Percentiles rank a stretch among this genome's conserved stretches.
phyloP scores from a whole-genome alignment of 2,888 invertebrate species.

The Phytoseiulus persimilis region DNA sequence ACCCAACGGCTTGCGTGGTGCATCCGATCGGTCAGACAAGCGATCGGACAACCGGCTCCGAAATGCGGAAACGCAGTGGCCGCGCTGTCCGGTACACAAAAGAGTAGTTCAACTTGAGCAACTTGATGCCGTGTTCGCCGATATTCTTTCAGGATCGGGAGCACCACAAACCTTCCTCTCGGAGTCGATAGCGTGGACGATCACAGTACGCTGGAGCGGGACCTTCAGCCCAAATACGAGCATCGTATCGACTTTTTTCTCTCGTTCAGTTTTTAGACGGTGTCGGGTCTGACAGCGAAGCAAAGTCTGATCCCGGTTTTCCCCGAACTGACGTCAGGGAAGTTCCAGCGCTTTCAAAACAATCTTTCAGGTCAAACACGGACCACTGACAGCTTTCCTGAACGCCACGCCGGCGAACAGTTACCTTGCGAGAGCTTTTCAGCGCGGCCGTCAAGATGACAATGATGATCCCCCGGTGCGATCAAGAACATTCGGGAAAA shows the following conservation, averaged over 20 bases:
- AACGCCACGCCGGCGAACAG: background rate
- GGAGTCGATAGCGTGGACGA: too few relatives aligned
- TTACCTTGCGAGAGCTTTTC: background rate
- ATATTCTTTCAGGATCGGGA: too few relatives aligned
- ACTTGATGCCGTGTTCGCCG: background rate
- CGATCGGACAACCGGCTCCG: background rate
- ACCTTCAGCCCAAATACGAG: too few relatives aligned
- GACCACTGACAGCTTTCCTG: background rate
- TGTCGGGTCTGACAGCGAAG: background rate
- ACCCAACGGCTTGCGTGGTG: background rate
- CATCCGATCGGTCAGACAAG: background rate
- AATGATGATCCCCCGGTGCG: too few relatives aligned
- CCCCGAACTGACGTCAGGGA: background rate
- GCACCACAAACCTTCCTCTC: too few relatives aligned
- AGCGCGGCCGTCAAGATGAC: too few relatives aligned
- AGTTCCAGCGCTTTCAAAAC: slow-evolving; percentile 5
- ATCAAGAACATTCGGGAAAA: background rate
- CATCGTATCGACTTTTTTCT: too few relatives aligned
- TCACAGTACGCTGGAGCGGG: too few relatives aligned
- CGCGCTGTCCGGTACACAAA: background rate
- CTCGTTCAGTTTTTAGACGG: background rate
- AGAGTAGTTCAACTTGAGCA: background rate
- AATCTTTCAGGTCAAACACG: background rate
- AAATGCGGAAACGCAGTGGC: background rate
- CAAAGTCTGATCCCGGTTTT: background rate